Conservation (phyloP, 2,113 vertebrate species). For the Psephotus haematonotus region DNA sequence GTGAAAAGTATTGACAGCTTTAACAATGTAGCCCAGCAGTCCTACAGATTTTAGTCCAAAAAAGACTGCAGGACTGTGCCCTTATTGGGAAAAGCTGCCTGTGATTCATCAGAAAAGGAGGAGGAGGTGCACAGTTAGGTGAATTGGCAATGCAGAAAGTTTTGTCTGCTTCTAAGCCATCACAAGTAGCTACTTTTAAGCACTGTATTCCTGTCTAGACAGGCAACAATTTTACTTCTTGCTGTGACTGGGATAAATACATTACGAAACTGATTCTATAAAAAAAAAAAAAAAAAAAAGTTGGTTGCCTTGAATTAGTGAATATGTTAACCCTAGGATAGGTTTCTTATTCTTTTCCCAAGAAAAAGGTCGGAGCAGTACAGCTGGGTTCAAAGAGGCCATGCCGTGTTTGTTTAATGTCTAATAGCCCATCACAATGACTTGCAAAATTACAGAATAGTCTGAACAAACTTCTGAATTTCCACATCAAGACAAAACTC, state of each 20-base stretch:
- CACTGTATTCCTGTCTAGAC: neutral
- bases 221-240: neutral
- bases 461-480: neutral
- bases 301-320: neutral
- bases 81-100: neutral
- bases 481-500: neutral
- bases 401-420: neutral
- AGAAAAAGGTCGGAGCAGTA: neutral
- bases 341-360: neutral
- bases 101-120: neutral
- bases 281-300: neutral
- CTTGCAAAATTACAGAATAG: neutral
- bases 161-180: neutral
- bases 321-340: neutral
- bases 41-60: neutral
- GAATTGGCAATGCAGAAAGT: neutral
- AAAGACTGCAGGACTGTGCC: neutral
- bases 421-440: neutral
- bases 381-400: neutral
- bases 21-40: neutral
- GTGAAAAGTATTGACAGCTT: neutral
- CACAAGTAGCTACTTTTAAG: neutral
- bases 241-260: neutral
- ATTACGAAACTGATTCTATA: neutral
- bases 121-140: neutral